A percentile compares a stretch with the other conserved stretches of the same genome.
These are phyloP conservation scores for Drosophila tanythrix DNA, from an alignment of 2,888 invertebrate species.

Conservation along the genomic window DNA sequence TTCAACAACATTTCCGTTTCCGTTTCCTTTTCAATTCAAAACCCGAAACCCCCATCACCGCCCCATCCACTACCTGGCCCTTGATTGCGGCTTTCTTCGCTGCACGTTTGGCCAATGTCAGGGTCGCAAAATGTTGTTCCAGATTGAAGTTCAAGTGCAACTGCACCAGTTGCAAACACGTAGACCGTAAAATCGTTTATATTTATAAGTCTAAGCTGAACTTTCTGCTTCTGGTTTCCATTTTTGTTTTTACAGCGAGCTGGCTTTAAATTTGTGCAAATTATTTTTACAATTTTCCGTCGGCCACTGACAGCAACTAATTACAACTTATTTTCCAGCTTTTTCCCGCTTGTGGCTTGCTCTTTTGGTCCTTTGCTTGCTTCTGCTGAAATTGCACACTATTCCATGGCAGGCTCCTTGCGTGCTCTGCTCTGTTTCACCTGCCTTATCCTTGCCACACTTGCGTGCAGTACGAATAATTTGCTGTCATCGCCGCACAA, in stretches of 20 bases:
- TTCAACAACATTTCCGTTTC: constrained; percentile 59
- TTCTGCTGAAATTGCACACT: constrained; percentile 39
- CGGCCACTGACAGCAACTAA: constrained; percentile 68
- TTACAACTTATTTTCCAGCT: constrained; percentile 58
- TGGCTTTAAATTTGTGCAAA: constrained; percentile 49
- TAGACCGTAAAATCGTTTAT: constrained; percentile 43
- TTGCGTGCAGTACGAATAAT: constrained; percentile 53
- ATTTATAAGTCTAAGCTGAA: constrained; percentile 32
- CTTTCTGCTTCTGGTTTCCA: not conserved
- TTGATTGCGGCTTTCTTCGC: constrained; percentile 11
- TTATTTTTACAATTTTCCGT: constrained; percentile 49
- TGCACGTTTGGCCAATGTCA: constrained; percentile 67
- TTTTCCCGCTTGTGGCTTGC: constrained; percentile 28
- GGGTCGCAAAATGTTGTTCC: constrained; percentile 21
- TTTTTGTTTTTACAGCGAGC: not conserved
- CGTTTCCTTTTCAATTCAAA: constrained; percentile 45
- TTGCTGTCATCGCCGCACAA: constrained; percentile 61
- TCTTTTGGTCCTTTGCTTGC: constrained; percentile 20
- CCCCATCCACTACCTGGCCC: not conserved
- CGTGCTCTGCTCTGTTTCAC: constrained; percentile 14
- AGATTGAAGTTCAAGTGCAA: constrained; percentile 67
- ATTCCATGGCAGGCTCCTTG: constrained; percentile 34
- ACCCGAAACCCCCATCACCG: not conserved
- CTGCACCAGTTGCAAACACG: constrained; percentile 31
- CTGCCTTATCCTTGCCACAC: constrained; percentile 17